Base-by-base conservation (phyloP, 2,113 vertebrate species). In the Alethe castanea region DNA sequence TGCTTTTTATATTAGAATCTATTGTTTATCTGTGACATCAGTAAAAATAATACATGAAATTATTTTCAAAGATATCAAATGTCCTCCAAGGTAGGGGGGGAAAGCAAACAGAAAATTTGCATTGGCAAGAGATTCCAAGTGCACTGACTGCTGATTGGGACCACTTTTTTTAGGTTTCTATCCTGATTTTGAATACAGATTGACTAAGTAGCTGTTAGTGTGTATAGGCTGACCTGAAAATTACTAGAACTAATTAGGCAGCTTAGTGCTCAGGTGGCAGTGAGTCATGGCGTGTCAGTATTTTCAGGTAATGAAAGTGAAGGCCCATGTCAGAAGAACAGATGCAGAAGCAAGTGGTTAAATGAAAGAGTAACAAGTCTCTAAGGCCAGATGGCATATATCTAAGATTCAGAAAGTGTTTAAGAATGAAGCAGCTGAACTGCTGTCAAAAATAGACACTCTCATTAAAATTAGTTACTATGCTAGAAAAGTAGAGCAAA, bases 391-490 rank as follows among this genome's bases (percentile, higher is more conserved):
- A 96, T 96, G 92, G 95, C 89, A 74, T 78, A 60, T 86, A 89
- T 83, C 81, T 90, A 83, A 93, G 65, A 92, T 83, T 95, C 70
- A 77, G 61, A 86, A 90, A 78, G 88, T 81, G 92, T 95, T 96
- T 94, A 95, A 95, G 93, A 96, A 96, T 96, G 94, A 96, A 88
- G 90, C 85, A 91, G 93, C 84, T 95, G 81, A 95, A 91, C 81
- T 66, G 74, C 67, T 91, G 45, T 91, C 69, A 88, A 94, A 96
- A 93, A 92, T 91, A 93, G 85, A 31, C 72, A 57, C 38, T 81
- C 86, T 90, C 70, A 82, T 97, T 95, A 93, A 94, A 96, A 91
- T 95, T 93, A 90, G 92, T 84, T 94, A 97, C 95, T 95, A 89
- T 92, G 60, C 71, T 94, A 72, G 90, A 86, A 88, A 95, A 95